phyloP scores from a whole-genome alignment of 2,888 invertebrate genomes.

The Platycnemis pennipes region DNA sequence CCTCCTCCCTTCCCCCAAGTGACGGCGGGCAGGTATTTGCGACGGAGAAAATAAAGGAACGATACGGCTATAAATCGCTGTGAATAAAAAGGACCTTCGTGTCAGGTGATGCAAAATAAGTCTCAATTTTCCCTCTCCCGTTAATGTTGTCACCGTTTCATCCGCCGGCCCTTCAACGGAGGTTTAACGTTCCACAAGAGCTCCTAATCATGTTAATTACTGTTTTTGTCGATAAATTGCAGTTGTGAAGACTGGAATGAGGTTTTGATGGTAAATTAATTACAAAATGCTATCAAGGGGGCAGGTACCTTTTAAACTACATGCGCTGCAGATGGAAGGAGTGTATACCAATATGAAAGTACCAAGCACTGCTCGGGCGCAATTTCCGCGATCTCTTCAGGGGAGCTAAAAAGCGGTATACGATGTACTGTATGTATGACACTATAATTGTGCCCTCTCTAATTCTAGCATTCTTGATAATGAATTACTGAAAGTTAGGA shows the following conservation, averaged over 20 bases:
- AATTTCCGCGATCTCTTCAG: too few relatives aligned
- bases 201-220: not conserved
- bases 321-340: too few relatives aligned
- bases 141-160: not conserved
- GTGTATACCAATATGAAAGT: too few relatives aligned
- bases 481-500: too few relatives aligned
- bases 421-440: too few relatives aligned
- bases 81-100: not conserved
- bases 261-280: not conserved
- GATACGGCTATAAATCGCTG: not conserved
- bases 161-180: not conserved
- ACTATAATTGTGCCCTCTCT: too few relatives aligned
- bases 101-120: conserved; percentile 5
- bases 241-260: not conserved
- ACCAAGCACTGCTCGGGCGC: too few relatives aligned
- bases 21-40: not conserved
- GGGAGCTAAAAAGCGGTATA: too few relatives aligned
- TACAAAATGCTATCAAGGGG: not conserved
- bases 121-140: not conserved
- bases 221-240: not conserved
- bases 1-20: not conserved
- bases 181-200: not conserved
- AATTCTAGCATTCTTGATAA: too few relatives aligned
- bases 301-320: not conserved
- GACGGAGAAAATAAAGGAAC: conserved; percentile 28